phyloP scores from a whole-genome alignment of 2,888 invertebrate species.

The Seladonia tumulorum region DNA sequence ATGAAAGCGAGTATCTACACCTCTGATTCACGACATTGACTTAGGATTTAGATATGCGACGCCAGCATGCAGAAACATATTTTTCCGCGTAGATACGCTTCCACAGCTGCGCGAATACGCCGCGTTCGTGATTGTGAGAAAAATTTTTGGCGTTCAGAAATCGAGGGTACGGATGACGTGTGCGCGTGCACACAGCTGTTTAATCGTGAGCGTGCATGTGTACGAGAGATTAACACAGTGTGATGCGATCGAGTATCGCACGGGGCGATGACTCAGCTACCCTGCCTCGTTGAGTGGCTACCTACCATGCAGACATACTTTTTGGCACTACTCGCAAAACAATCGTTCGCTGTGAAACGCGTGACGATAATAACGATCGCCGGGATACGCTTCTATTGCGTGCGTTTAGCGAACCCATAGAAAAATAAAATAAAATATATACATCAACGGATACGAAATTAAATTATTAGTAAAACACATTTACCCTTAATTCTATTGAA shows the following conservation, averaged over 20 bases:
- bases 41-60: not conserved
- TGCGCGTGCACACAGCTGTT: constrained; percentile 39
- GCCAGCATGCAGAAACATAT: not conserved
- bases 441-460: not conserved
- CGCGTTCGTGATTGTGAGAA: constrained; percentile 10
- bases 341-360: constrained; percentile 60
- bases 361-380: constrained; percentile 25
- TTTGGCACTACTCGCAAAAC: constrained; percentile 68
- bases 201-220: constrained; percentile 43
- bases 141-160: constrained; percentile 40
- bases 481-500: too few species aligned
- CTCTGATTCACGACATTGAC: not conserved
- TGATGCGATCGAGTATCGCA: constrained; percentile 80
- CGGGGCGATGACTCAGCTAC: constrained; percentile 80
- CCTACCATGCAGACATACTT: constrained; percentile 74
- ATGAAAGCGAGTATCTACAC: not conserved
- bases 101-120: not conserved
- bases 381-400: not conserved
- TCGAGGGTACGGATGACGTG: constrained; percentile 49
- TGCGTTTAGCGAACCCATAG: not conserved
- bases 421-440: not conserved
- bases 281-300: constrained; percentile 70
- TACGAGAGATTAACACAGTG: constrained; percentile 69
- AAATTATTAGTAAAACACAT: not conserved
- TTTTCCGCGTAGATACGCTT: not conserved